A percentile compares a stretch with the other conserved stretches of the same genome.
Evolutionary conservation across 1,140 invertebrate species (phyloP).

Genomic region (Cotesia chilonis): DNA sequence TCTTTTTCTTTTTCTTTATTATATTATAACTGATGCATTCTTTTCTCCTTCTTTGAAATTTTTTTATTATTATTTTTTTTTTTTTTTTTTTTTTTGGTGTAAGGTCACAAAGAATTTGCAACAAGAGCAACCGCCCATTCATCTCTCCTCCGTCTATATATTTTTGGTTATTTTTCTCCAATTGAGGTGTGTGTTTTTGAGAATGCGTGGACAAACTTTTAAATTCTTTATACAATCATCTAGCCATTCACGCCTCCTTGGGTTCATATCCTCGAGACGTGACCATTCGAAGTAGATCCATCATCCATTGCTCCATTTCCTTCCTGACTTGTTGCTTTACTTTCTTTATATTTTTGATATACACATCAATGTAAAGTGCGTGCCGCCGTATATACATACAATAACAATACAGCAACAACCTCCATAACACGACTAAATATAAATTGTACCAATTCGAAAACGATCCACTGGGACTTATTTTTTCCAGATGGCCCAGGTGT

Average conservation of each 20-base stretch:
- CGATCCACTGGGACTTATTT: slow-evolving; percentile 29
- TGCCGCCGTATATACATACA: slow-evolving; percentile 16
- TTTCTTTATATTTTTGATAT: slow-evolving; percentile 30
- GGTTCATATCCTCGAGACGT: slow-evolving; percentile 10
- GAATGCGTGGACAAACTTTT: slow-evolving; percentile 38
- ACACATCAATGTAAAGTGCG: slow-evolving; percentile 23
- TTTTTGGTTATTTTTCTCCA: slow-evolving; percentile 22
- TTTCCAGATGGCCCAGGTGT: slow-evolving; percentile 37
- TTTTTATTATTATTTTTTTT: background rate
- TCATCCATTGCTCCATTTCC: slow-evolving; percentile 26
- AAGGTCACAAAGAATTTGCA: slow-evolving; percentile 35
- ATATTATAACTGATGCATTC: background rate
- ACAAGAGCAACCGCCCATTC: slow-evolving; percentile 26
- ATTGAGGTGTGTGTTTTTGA: background rate
- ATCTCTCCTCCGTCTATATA: background rate
- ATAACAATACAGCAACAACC: background rate
- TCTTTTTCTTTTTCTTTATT: slow-evolving; percentile 9
- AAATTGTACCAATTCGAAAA: slow-evolving; percentile 13
- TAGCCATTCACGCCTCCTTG: slow-evolving; percentile 48
- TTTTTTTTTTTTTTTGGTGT: slow-evolving; percentile 3
- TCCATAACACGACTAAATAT: background rate
- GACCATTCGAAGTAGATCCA: slow-evolving; percentile 38
- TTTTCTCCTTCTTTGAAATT: slow-evolving; percentile 4
- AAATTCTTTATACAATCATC: slow-evolving; percentile 54
- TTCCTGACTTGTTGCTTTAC: slow-evolving; percentile 4